phyloP scores from a whole-genome alignment of 1,140 invertebrate genomes.

The Helicoverpa armigera region DNA sequence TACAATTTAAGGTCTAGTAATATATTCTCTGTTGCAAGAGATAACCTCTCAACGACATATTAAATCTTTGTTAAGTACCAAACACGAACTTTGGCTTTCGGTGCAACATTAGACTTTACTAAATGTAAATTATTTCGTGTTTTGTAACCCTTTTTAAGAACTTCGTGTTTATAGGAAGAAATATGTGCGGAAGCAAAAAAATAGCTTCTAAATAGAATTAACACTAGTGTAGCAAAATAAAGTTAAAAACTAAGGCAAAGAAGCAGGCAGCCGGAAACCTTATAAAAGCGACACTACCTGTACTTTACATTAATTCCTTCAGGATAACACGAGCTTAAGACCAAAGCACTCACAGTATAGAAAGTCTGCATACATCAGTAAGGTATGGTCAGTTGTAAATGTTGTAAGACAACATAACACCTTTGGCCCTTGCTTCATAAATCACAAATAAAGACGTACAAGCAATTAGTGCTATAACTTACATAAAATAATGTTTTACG shows the following conservation, averaged over 20 bases:
- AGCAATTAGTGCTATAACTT: conserved; percentile 31
- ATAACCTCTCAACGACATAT: conserved; percentile 54
- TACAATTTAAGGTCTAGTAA: conserved; percentile 11
- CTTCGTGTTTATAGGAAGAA: too few species aligned
- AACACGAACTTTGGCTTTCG: conserved; percentile 49
- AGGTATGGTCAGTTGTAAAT: neutral
- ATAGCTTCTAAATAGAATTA: too few species aligned
- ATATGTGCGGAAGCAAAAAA: too few species aligned
- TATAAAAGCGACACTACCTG: neutral
- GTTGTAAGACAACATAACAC: conserved; percentile 13
- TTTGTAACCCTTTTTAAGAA: too few species aligned
- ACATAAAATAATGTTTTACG: conserved; percentile 21
- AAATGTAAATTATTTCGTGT: too few species aligned
- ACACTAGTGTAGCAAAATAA: too few species aligned
- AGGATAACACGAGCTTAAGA: neutral
- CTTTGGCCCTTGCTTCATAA: conserved; percentile 24
- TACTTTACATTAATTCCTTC: neutral
- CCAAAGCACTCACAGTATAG: neutral
- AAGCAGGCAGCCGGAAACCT: neutral
- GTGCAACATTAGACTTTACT: conserved; percentile 55
- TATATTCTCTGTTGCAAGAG: conserved; percentile 28
- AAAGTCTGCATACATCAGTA: neutral
- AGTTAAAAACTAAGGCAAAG: neutral
- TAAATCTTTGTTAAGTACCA: conserved; percentile 52
- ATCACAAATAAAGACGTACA: conserved; percentile 29